Evolutionary conservation across 2,797 vertebrate species (phyloP).

Genomic region (Melanotaenia trifasciata): DNA sequence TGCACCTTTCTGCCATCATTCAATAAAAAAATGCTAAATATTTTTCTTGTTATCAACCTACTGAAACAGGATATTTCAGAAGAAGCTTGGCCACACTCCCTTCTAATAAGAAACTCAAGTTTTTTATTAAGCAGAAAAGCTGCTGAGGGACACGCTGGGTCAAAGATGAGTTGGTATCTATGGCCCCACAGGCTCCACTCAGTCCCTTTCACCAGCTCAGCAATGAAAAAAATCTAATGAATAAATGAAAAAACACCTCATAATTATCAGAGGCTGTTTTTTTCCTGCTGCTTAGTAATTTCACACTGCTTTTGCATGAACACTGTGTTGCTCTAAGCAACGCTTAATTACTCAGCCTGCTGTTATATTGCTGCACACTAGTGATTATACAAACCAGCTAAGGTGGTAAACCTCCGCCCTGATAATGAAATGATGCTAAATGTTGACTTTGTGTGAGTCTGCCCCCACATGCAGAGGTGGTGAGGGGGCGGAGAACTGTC

Average conservation of each 20-base stretch:
- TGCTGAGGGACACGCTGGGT: not conserved
- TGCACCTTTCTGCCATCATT: not conserved
- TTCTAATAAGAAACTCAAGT: not conserved
- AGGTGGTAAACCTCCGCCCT: not conserved
- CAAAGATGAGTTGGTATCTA: not conserved
- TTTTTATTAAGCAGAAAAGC: not conserved
- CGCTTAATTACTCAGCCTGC: not conserved
- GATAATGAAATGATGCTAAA: not conserved
- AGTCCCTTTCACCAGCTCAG: slow-evolving; percentile 25
- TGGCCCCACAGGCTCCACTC: not conserved
- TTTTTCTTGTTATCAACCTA: not conserved
- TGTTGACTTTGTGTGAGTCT: not conserved
- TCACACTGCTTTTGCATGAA: not conserved
- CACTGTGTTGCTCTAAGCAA: not conserved
- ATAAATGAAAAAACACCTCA: slow-evolving; percentile 1
- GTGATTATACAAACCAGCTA: not conserved
- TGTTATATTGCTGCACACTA: not conserved
- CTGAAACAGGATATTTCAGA: not conserved
- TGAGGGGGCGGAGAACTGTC: not conserved
- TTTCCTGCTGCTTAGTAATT: slow-evolving; percentile 19
- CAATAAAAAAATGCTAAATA: not conserved
- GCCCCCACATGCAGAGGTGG: not conserved
- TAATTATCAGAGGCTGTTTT: slow-evolving; percentile 24
- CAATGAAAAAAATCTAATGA: slow-evolving; percentile 14
- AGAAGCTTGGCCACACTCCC: not conserved